phyloP scores from a whole-genome alignment of 1,140 invertebrate genomes.

The Steinernema khuongi region DNA sequence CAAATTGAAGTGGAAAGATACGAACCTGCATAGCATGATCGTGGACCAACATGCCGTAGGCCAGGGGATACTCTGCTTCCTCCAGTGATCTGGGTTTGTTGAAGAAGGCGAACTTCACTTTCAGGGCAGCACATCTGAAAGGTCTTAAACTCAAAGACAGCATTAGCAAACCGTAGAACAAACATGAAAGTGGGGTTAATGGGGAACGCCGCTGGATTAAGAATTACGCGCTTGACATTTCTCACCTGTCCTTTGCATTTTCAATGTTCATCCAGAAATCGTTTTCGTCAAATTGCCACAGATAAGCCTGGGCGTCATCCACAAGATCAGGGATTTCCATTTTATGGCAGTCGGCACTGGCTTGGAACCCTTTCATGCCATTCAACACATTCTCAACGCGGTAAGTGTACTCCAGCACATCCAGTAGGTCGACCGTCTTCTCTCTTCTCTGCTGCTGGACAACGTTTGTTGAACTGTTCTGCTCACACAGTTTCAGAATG shows the following conservation, averaged over 20 bases:
- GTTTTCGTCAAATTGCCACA: constrained; percentile 2
- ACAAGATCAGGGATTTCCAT: neutral
- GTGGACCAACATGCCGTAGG: neutral
- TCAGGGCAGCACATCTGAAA: neutral
- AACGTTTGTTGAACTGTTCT: neutral
- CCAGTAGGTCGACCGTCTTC: neutral
- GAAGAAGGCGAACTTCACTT: neutral
- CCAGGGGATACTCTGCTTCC: neutral
- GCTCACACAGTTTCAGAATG: neutral
- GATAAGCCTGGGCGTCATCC: neutral
- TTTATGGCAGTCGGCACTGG: neutral
- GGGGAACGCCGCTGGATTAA: too few species aligned
- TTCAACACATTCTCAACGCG: neutral
- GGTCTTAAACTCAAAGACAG: too few species aligned
- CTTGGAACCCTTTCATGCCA: neutral
- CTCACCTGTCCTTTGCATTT: neutral
- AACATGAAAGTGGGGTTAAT: too few species aligned
- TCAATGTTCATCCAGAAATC: neutral
- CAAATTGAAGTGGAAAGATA: neutral
- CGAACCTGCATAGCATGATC: neutral
- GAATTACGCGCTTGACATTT: neutral
- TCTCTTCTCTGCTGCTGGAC: neutral
- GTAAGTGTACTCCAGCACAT: constrained; percentile 6
- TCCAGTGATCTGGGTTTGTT: neutral
- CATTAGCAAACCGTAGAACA: too few species aligned